Percentiles rank a stretch among this genome's conserved stretches.
These are phyloP conservation scores for Hetaerina americana DNA, from an alignment of 1,140 invertebrate genomes.

Conservation along the genomic window DNA sequence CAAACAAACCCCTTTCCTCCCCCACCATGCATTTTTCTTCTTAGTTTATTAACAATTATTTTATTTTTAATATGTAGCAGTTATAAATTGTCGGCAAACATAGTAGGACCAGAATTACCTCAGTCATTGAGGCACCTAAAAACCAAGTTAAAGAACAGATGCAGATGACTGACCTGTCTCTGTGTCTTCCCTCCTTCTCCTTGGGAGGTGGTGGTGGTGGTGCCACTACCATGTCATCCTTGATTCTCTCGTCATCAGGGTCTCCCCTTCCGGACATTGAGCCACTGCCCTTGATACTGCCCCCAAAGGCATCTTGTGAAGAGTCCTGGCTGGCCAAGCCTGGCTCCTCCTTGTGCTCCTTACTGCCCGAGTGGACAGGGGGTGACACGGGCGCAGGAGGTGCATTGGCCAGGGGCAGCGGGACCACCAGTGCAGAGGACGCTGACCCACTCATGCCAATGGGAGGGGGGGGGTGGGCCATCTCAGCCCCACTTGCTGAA, in stretches of 20 bases:
- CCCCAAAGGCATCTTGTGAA: background rate
- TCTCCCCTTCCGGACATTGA: background rate
- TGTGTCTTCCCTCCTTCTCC: background rate
- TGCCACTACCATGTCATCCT: background rate
- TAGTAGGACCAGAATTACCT: background rate
- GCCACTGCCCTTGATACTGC: background rate
- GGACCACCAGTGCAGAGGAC: background rate
- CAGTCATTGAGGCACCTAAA: background rate
- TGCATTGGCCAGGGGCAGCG: background rate
- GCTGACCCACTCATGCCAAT: background rate
- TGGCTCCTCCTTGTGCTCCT: background rate
- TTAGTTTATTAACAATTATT: too few species aligned
- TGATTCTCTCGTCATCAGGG: background rate
- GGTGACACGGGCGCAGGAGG: background rate
- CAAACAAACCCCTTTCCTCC: too few species aligned
- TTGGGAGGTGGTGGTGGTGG: background rate
- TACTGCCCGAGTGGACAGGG: background rate
- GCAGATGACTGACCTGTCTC: background rate
- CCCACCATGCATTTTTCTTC: too few species aligned
- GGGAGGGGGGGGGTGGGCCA: background rate
- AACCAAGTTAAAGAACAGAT: background rate
- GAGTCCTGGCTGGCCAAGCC: background rate
- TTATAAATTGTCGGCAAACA: background rate
- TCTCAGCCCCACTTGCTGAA: background rate
- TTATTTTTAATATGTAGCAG: too few species aligned